Percentiles rank a stretch among this genome's conserved stretches.
phyloP scores from a whole-genome alignment of 2,888 invertebrate species.

The Ophion obscuratus region DNA sequence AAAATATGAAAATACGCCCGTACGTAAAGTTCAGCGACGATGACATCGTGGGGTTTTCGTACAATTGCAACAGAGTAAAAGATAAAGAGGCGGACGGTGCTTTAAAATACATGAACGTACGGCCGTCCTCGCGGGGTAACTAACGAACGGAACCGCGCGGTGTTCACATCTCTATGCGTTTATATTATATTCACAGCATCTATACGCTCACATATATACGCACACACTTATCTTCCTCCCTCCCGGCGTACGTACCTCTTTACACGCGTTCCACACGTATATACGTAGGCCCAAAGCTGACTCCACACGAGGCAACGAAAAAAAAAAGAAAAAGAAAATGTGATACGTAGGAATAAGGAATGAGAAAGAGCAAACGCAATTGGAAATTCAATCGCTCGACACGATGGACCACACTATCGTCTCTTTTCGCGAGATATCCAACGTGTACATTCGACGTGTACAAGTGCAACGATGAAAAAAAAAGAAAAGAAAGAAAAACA shows the following conservation, averaged over 20 bases:
- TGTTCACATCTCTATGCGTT: conserved; percentile 54
- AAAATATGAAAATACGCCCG: conserved; percentile 12
- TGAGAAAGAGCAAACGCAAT: no score
- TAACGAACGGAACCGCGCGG: conserved; percentile 39
- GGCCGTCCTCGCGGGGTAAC: conserved; percentile 40
- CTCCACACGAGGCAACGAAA: no score
- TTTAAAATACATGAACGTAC: conserved; percentile 20
- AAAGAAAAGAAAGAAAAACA: neutral
- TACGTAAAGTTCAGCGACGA: conserved; percentile 21
- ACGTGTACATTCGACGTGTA: neutral
- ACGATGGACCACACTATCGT: no score
- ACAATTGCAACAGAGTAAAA: conserved; percentile 17
- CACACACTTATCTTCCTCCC: conserved; percentile 29
- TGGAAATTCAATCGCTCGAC: no score
- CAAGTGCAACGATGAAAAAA: conserved; percentile 8
- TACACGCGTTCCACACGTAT: no score
- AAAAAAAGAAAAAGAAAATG: no score
- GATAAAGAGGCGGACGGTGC: conserved; percentile 44
- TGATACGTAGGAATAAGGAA: no score
- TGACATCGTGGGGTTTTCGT: conserved; percentile 15
- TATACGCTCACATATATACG: conserved; percentile 14
- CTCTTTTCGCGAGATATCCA: no score
- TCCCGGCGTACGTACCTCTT: neutral
- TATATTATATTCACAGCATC: conserved; percentile 13
- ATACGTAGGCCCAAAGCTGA: no score